These are phyloP conservation scores for Rhinophrynus dorsalis DNA, from an alignment of 2,797 vertebrate genomes.

Conservation along the genomic window DNA sequence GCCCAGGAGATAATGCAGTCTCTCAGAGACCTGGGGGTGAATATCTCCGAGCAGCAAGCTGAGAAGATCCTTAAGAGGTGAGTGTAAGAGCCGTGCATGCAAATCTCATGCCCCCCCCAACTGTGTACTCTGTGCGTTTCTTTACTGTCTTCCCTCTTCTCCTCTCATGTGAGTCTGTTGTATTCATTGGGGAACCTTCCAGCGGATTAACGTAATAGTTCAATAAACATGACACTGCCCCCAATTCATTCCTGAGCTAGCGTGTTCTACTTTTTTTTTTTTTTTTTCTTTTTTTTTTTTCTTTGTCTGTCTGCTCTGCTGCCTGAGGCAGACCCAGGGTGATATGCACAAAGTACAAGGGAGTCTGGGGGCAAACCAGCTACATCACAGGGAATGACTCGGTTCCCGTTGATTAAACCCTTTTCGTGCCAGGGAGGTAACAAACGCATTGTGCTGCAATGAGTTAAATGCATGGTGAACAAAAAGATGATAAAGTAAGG, in stretches of 20 bases:
- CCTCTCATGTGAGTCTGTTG: not conserved
- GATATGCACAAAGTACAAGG: too few species aligned
- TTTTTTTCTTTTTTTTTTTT: too few species aligned
- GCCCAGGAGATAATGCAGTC: slow-evolving; percentile 96
- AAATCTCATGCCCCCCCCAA: not conserved
- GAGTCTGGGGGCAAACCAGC: too few species aligned
- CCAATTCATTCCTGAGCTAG: not conserved
- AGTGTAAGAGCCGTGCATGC: slow-evolving; percentile 46
- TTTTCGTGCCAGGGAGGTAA: too few species aligned
- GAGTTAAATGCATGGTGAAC: too few species aligned
- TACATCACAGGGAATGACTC: too few species aligned
- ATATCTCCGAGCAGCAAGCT: slow-evolving; percentile 93
- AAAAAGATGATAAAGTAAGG: too few species aligned
- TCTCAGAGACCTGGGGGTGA: slow-evolving; percentile 90
- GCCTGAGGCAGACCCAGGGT: too few species aligned
- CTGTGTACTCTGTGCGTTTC: slow-evolving; percentile 13
- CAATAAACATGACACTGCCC: not conserved
- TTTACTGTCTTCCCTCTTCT: not conserved
- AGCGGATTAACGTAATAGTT: not conserved
- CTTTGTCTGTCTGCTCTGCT: too few species aligned
- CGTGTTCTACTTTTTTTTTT: too few species aligned
- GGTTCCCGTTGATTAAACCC: too few species aligned
- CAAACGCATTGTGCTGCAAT: too few species aligned
- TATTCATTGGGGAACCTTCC: not conserved
- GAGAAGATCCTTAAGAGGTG: slow-evolving; percentile 94